Base-by-base conservation (phyloP, 1,140 invertebrate genomes). In the Lordiphosa clarofinis region DNA sequence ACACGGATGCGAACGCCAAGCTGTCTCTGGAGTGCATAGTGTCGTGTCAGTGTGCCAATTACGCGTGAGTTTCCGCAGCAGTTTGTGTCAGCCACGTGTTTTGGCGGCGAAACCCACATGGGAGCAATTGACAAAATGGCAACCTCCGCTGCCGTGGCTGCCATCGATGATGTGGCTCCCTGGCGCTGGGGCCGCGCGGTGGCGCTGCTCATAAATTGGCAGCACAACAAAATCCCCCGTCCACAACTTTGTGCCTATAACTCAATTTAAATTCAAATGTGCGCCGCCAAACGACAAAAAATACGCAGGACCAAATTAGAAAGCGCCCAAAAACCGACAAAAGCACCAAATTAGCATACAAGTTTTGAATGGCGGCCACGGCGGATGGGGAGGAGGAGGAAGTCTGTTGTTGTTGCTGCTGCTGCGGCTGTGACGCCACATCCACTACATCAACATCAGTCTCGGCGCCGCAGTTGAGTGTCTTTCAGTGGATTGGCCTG, bases 401-500 rank as follows among this genome's bases (percentile, higher is more conserved):
- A 24, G 60, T 40, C 13, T 59, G 49, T 43, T 76, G 73, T 39
- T 84, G 78, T 40, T 71, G 68, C 35, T 37, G 63, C n/a, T 73
- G 70, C 53, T 84, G 67, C 54, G 38, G 56, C 54, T 36, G 37
- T 55, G 75, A 70, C 31, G 58, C 53, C 48, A 61, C 48, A 60
- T 35, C 58, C 31, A 47, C 60, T 37, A 61, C 39, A 46, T 49
- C 56, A 24, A 49, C 58, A 47, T 12, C 59, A 28, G 21, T 53
- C 19, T 12, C 49, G 8, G 40, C 53, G 9, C 47, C 60, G 38
- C 72, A 62, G 0, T 56, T 52, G 15, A 65, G 71, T 60, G 67
- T 68, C 8, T 89, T 91, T 46, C 91, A 91, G 65, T 94, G 93
- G 92, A 93, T 94, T 65, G 93, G 93, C 10, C 92, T 93, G 73